A percentile compares a stretch with the other conserved stretches of the same genome.
phyloP scores from a whole-genome alignment of 2,888 invertebrate genomes.

The Drosophila mettleri region DNA sequence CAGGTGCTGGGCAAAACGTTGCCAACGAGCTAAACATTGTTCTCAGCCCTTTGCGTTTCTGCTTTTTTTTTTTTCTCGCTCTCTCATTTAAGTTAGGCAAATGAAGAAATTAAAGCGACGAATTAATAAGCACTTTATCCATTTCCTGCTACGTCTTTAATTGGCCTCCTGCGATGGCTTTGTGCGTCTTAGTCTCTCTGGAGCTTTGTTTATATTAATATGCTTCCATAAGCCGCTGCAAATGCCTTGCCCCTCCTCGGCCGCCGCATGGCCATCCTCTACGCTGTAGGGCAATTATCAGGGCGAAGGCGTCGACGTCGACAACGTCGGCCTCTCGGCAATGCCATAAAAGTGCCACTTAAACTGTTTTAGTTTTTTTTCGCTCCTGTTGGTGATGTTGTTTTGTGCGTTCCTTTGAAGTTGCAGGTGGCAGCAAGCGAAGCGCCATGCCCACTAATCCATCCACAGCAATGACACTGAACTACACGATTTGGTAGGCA shows the following conservation, averaged over 20 bases:
- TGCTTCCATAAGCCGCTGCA: conserved; percentile 49
- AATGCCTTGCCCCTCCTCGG: conserved; percentile 34
- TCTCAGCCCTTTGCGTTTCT: conserved; percentile 46
- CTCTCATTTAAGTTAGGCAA: conserved; percentile 38
- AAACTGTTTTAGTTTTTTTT: conserved; percentile 73
- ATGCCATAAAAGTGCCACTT: conserved; percentile 79
- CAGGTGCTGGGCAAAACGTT: conserved; percentile 17
- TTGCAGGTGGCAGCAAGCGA: conserved; percentile 46
- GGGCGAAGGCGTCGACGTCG: conserved; percentile 30
- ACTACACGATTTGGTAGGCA: conserved; percentile 17
- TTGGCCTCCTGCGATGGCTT: conserved; percentile 33
- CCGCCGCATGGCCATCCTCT: not conserved
- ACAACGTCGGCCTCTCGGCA: conserved; percentile 38
- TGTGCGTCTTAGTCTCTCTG: conserved; percentile 26
- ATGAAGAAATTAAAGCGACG: conserved; percentile 75
- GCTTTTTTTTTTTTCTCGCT: conserved; percentile 25
- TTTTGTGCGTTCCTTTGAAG: conserved; percentile 49
- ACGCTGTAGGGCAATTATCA: conserved; percentile 51
- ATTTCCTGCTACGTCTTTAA: conserved; percentile 49
- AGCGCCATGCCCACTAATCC: conserved; percentile 4
- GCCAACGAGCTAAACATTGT: conserved; percentile 57
- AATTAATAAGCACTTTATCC: conserved; percentile 75
- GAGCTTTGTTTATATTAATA: conserved; percentile 56
- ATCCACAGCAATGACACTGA: conserved; percentile 23
- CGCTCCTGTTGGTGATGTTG: not conserved